Base-by-base conservation (phyloP, 2,113 vertebrate species). In the Albula goreensis region DNA sequence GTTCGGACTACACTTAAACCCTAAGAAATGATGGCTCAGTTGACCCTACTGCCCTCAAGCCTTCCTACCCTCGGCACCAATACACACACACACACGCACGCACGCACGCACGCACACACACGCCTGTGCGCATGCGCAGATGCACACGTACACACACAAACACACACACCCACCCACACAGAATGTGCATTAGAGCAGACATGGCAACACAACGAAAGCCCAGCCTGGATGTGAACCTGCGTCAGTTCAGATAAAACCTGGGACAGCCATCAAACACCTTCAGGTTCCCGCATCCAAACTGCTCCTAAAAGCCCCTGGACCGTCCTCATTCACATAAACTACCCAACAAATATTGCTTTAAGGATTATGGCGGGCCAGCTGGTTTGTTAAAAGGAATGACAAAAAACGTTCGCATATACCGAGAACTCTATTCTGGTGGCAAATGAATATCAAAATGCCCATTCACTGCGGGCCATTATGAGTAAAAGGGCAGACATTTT, bases 401-500 rank as follows among this genome's bases (percentile, higher is more conserved):
- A 79, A 17, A 79, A 79, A 49, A 50, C 15, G 11, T 10, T n/a
- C 41, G 15, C 87, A 86, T 74, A 53, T 77, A 83, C 53, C 66
- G 51, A 83, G 87, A 82, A 85, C 82, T 48, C 88, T 86, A 93
- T 89, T 80, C 87, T 81, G 60, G 86, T 90, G 86, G 92, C 94
- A 91, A 88, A 87, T 86, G 82, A 90, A 87, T 89, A 89, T 51
- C 79, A 89, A 90, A 90, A 89, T 80, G 70, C 80, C 85, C 83
- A 88, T 89, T 86, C 78, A 84, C 89, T 48, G 53, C 81, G 79
- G 78, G 82, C 83, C 81, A 80, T 52, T 86, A 48, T 50, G 70
- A 87, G 53, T 89, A 85, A 90, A 91, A 91, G 90, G 88, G 87
- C 90, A 91, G 83, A 86, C 88, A 89, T 93, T 92, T 93, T 92